These are phyloP conservation scores for Sebastes nivosus DNA, from an alignment of 2,797 vertebrate genomes.

Conservation along the genomic window DNA sequence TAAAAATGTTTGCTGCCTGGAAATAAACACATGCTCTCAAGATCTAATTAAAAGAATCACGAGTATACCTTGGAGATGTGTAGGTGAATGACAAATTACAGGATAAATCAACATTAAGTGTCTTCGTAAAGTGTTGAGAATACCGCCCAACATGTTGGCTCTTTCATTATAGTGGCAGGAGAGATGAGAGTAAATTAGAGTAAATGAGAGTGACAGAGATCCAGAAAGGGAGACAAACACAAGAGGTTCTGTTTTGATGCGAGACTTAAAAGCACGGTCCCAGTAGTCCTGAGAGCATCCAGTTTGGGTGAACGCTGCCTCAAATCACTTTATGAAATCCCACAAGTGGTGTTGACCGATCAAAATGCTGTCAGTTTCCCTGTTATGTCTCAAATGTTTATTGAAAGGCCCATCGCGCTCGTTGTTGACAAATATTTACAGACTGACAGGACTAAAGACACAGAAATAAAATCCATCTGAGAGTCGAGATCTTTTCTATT, in stretches of 20 bases:
- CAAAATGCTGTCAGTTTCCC: slow-evolving; percentile 46
- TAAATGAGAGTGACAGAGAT: slow-evolving; percentile 31
- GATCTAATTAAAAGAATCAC: not conserved
- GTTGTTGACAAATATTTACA: slow-evolving; percentile 64
- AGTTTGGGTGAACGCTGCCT: slow-evolving; percentile 28
- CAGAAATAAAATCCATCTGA: slow-evolving; percentile 26
- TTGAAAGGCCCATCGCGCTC: slow-evolving; percentile 31
- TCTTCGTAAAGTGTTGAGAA: not conserved
- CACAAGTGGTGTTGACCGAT: slow-evolving; percentile 65
- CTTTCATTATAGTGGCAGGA: not conserved
- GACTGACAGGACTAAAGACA: slow-evolving; percentile 33
- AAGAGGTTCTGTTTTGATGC: slow-evolving; percentile 57
- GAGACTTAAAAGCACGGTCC: slow-evolving; percentile 45
- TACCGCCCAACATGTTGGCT: not conserved
- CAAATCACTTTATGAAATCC: slow-evolving; percentile 51
- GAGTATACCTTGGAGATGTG: not conserved
- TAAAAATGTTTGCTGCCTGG: not conserved
- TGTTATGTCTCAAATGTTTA: slow-evolving; percentile 47
- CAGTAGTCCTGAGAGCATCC: slow-evolving; percentile 44
- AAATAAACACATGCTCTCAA: not conserved
- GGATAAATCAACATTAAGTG: not conserved
- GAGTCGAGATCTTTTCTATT: slow-evolving; percentile 25
- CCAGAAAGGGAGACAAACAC: slow-evolving; percentile 2
- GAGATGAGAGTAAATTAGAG: slow-evolving; percentile 6
- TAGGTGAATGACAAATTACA: not conserved